Base-by-base conservation (phyloP, 1,140 invertebrate species). In the Musca vetustissima region DNA sequence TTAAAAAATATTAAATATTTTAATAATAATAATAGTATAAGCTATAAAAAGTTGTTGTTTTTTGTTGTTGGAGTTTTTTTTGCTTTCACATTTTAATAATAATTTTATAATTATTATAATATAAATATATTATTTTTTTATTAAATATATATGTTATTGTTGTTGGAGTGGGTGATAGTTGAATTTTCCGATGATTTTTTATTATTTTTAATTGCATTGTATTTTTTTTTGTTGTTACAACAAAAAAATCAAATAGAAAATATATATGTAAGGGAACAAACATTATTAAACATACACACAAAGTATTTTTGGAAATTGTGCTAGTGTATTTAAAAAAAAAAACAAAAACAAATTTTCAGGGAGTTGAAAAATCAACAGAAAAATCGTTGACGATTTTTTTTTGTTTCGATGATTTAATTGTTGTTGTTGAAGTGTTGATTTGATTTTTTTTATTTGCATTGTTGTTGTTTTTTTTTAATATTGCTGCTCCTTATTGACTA, bases 1-100 rank as follows among this genome's bases (percentile, higher is more conserved):
- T 59, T 59, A 59, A 59, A 59, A 25, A 32, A 59, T 59, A 36
- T 36, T 59, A 36, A 59, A 59, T 59, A 36, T 59, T 32, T 59
- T 59, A 17, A 59, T 32, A 28, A 59, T 32, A 43, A n/a, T n/a
- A n/a, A n/a, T n/a, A 59, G 25, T 57, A 28, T 59, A 32, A 59
- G 53, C 53, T 59, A 59, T 32, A 59, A 59, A 57, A 59, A 59
- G 55, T 59, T 7, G 53, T 57, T 25, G 22, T 57, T n/a, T n/a
- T n/a, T n/a, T 25, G 7, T 59, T 32, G 36, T 43, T 43, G 36
- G 36, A 43, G 36, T 43, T 43, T 6, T 13, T 43, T 43, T 13
- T 13, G 11, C 13, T 43, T 9, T 43, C 36, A 28, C 11, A 43
- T 43, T 43, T 9, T 43, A 2, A 43, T 43, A 43, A 43, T 43